Base-by-base conservation (phyloP, 2,113 vertebrate genomes). In the Ciconia maguari region DNA sequence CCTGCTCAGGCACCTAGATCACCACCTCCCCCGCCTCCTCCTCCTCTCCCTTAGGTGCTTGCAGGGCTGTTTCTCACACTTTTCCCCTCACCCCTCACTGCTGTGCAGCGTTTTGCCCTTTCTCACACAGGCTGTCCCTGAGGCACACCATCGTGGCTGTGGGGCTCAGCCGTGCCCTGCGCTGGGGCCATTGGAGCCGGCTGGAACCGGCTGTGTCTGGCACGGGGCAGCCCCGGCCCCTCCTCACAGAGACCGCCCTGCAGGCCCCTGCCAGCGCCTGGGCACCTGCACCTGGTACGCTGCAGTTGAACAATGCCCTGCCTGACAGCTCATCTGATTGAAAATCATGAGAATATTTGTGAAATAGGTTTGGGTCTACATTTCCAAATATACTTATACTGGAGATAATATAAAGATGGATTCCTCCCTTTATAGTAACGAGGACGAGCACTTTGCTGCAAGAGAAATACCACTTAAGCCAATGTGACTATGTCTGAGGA, bases 191-290 rank as follows among this genome's bases (percentile, higher is more conserved):
- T 3, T 15, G 32, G 30, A 57, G 58, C 18, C 1, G 2, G 19
- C 29, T 48, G 7, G 30, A 57, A 65, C 18, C 1, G 2, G 19
- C 29, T 48, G 7, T 48, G 36, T 19, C 48, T 0, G 0, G 21
- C 26, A 24, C 0, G 0, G 20, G 15, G 16, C 52, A 64, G 19
- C 26, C 29, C 42, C 0, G 0, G 26, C 7, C 3, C 0, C 52
- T 42, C 15, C 34, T 8, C 22, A 52, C 46, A 71, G 42, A 8
- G 34, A 18, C n/a, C 5, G 8, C 17, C 18, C 25, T 2, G 26
- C 19, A 77, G 70, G 18, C 11, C 24, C 14, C 22, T 38, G 0
- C 1, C 49, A 49, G 13, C 6, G 3, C 14, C 16, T 26, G 49
- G 17, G 49, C 6, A 51, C 13, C 10, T 9, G 0, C 44, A 62